Percentiles rank a stretch among this genome's conserved stretches.
phyloP scores from a whole-genome alignment of 1,140 invertebrate genomes.

The Hestina assimilis region DNA sequence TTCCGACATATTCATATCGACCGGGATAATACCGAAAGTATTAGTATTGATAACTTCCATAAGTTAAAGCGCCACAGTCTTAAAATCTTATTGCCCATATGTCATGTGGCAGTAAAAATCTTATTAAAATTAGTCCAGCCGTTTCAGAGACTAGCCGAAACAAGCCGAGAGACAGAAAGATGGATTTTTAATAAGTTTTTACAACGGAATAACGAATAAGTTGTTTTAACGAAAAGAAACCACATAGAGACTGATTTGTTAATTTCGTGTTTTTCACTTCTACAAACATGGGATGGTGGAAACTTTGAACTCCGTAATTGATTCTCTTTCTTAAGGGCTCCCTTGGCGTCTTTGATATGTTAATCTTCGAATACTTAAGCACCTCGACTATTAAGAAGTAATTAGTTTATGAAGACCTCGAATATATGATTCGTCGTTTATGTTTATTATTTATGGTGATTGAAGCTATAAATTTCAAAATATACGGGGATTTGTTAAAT shows the following conservation, averaged over 20 bases:
- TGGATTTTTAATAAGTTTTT: not conserved
- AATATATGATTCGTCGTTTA: too few species aligned
- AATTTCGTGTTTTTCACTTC: conserved; percentile 24
- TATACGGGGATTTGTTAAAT: too few species aligned
- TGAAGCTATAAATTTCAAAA: too few species aligned
- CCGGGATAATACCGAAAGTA: too few species aligned
- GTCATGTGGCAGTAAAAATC: too few species aligned
- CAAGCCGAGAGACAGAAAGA: too few species aligned
- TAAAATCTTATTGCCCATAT: too few species aligned
- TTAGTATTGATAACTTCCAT: not conserved
- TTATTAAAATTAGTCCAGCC: too few species aligned
- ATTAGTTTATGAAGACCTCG: not conserved
- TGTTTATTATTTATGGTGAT: too few species aligned
- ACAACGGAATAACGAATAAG: not conserved
- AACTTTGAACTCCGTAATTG: conserved; percentile 42
- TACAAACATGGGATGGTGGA: conserved; percentile 28
- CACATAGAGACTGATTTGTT: conserved; percentile 28
- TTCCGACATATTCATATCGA: too few species aligned
- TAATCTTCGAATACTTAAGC: not conserved
- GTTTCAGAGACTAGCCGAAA: not conserved
- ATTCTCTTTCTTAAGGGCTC: conserved; percentile 30
- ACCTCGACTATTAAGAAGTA: not conserved
- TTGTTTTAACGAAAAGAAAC: conserved; percentile 8
- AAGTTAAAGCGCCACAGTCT: too few species aligned
- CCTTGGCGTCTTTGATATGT: conserved; percentile 1